Evolutionary conservation across 1,140 invertebrate genomes (phyloP), one percentile per base, ranked within the genome.

Genomic region (Zaprionus davidi): DNA sequence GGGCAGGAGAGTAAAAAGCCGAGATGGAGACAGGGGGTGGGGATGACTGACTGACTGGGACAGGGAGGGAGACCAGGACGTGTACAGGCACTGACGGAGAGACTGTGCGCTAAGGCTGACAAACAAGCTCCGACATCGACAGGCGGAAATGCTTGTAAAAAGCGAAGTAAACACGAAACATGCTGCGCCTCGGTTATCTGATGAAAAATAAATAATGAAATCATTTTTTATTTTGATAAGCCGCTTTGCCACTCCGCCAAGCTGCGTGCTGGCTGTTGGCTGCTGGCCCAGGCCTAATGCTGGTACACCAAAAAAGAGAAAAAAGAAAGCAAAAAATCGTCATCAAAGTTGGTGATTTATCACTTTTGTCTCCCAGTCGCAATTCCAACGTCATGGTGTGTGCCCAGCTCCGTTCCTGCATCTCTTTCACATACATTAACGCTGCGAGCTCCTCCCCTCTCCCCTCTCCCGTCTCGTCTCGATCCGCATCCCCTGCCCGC

Each of bases 171-270:
- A 81, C 76, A 88, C 56, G 63, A 57, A 62, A 75, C 74, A 76
- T 62, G 69, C 71, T 77, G 58, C 41, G 64, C 51, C 36, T 64
- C 49, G 20, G 78, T 88, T 84, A 84, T 88, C 85, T 88, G 85
- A 88, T 84, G 72, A 90, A 88, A 88, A 90, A 88, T 88, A 88
- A 88, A 84, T 84, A 84, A 88, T 88, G 78, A 90, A 90, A 82
- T 90, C 85, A 90, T 90, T 90, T 90, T 90, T 90, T 90, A 90
- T 90, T 90, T 90, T 90, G 85, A 90, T 90, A 90, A 90, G 86
- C 85, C 87, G 85, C 81, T 90, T 85, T 90, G 62, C 74, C 74
- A 59, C 79, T 64, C 60, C 57, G 59, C 53, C 53, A 51, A 58
- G 36, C 55, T 66, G 31, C 55, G 55, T 28, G 44, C 41, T 12